Evolutionary conservation across 2,113 vertebrate species (phyloP).

Genomic region (Ptilorrhoa leucosticta): DNA sequence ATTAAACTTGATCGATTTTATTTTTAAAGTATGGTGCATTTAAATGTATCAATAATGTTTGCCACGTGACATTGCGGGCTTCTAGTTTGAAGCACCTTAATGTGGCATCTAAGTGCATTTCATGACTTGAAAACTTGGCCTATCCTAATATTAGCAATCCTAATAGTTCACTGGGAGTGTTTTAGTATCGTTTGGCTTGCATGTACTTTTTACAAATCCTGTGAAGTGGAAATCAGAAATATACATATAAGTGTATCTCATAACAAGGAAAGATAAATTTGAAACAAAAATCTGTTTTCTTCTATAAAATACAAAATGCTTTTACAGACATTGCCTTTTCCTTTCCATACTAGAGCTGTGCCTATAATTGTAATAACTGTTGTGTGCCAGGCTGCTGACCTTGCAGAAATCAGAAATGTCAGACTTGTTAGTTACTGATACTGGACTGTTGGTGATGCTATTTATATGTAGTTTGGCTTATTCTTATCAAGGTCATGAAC

Average conservation of each 20-base stretch:
- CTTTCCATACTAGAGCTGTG: not conserved
- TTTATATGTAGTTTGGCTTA: not conserved
- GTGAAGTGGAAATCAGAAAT: slow-evolving; percentile 24
- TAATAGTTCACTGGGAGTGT: not conserved
- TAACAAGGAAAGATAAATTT: not conserved
- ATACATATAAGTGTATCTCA: not conserved
- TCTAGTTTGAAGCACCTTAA: not conserved
- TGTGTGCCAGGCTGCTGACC: not conserved
- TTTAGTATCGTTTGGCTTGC: not conserved
- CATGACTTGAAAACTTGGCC: not conserved
- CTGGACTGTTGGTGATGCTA: not conserved
- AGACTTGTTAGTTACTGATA: not conserved
- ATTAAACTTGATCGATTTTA: not conserved
- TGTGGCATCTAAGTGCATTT: not conserved
- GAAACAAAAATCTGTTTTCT: not conserved
- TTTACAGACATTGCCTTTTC: not conserved
- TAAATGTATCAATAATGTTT: not conserved
- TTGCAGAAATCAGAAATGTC: not conserved
- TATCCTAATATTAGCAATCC: too few relatives aligned
- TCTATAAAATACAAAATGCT: not conserved
- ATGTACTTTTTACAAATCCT: not conserved
- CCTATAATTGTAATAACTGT: not conserved
- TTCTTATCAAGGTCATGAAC: not conserved
- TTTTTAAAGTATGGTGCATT: not conserved
- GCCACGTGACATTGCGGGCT: not conserved